Conservation (phyloP, 2,113 vertebrate species). For the Cottus gobio region DNA sequence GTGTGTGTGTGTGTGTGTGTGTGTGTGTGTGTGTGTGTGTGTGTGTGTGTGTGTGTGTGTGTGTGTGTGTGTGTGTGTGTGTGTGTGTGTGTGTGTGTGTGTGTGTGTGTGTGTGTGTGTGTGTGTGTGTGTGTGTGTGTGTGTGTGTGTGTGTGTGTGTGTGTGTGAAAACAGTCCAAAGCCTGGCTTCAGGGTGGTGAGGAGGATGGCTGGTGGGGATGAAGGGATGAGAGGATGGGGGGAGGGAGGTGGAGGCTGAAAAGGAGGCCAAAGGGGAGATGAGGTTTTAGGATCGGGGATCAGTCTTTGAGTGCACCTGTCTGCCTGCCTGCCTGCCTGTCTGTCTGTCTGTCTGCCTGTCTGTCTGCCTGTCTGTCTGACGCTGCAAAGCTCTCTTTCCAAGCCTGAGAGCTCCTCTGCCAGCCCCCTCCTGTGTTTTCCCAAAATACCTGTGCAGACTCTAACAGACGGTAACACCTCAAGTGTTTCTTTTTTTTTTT, state of each 20-base stretch:
- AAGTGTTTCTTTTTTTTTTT: not conserved
- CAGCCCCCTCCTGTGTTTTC: constrained; percentile 38
- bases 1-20: constrained; percentile 23
- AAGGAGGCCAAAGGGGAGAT: constrained; percentile 70
- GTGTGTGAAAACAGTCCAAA: constrained; percentile 57
- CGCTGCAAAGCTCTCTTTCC: constrained; percentile 55
- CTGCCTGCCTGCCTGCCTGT: constrained; percentile 32
- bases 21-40: constrained; percentile 5
- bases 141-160: not conserved
- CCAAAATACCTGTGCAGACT: constrained; percentile 21
- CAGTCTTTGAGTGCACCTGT: constrained; percentile 63
- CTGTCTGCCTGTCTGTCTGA: constrained; percentile 29
- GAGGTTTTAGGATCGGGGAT: constrained; percentile 72
- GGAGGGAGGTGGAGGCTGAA: constrained; percentile 28
- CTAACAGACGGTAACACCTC: constrained; percentile 28
- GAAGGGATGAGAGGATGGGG: constrained; percentile 53
- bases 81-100: constrained; percentile 30
- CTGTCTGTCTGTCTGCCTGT: constrained; percentile 28
- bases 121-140: not conserved
- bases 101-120: not conserved
- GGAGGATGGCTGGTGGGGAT: constrained; percentile 47
- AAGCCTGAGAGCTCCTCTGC: constrained; percentile 63
- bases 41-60: not conserved
- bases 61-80: not conserved
- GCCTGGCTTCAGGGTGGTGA: constrained; percentile 56